Conservation (phyloP, 1,140 invertebrate genomes). For the Vollenhovia emeryi region DNA sequence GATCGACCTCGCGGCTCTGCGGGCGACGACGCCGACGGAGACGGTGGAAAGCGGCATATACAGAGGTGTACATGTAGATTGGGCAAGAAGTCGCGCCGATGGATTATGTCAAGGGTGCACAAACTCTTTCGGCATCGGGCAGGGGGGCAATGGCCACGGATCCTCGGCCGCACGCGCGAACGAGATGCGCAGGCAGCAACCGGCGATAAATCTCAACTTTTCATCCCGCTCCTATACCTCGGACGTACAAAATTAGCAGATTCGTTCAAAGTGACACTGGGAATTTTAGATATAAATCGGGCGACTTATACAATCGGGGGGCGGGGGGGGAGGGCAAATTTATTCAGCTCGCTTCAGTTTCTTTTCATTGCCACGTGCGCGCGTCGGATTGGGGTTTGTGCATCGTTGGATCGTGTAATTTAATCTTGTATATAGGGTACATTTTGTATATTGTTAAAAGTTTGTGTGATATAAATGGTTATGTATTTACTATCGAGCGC, state of each 20-base stretch:
- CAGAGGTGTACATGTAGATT: constrained; percentile 24
- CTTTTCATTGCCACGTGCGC: neutral
- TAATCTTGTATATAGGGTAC: constrained; percentile 85
- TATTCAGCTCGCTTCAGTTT: neutral
- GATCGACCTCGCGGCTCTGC: constrained; percentile 22
- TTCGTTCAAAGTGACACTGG: neutral
- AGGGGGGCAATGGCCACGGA: neutral
- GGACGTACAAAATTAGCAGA: neutral
- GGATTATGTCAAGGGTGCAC: constrained; percentile 53
- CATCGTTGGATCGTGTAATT: constrained; percentile 82
- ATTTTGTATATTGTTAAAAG: constrained; percentile 87
- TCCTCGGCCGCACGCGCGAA: neutral
- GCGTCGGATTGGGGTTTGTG: constrained; percentile 54
- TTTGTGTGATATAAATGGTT: constrained; percentile 86
- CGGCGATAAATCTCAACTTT: neutral
- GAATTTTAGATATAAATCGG: neutral
- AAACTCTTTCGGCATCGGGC: constrained; percentile 38
- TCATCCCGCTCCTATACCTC: neutral
- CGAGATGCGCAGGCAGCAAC: neutral
- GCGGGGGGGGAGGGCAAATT: constrained; percentile 15
- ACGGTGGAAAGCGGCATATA: constrained; percentile 20
- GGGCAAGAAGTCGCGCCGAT: constrained; percentile 41
- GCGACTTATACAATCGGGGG: neutral
- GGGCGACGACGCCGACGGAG: constrained; percentile 14
- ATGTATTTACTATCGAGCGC: constrained; percentile 80